These are phyloP conservation scores for Chydorus sphaericus DNA, from an alignment of 2,888 invertebrate species.

Conservation along the genomic window DNA sequence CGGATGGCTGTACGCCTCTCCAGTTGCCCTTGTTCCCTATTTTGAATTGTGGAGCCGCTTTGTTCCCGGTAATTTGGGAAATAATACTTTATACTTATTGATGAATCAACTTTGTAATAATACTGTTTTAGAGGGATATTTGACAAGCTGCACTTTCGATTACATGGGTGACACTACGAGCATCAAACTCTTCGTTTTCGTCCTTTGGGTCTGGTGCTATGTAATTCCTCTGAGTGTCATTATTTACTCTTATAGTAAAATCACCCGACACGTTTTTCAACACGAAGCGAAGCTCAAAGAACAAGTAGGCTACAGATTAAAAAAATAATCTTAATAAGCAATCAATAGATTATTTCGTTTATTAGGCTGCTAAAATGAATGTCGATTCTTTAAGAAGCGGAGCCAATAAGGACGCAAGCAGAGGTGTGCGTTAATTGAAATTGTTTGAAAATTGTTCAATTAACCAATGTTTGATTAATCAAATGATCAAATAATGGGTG, in stretches of 20 bases:
- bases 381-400: constrained; percentile 53
- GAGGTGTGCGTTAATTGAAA: too few relatives aligned
- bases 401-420: constrained; percentile 35
- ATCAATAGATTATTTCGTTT: too few relatives aligned
- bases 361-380: constrained; percentile 64
- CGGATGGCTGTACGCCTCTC: constrained; percentile 52
- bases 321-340: neutral
- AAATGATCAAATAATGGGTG: too few relatives aligned
- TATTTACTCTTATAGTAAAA: constrained; percentile 47
- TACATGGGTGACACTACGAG: constrained; percentile 49
- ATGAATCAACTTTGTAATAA: neutral
- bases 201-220: constrained; percentile 52
- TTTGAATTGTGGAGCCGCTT: constrained; percentile 34
- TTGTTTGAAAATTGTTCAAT: too few relatives aligned
- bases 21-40: constrained; percentile 48
- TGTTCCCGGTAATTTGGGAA: constrained; percentile 34
- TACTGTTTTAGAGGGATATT: constrained; percentile 49
- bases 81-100: neutral
- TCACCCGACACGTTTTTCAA: constrained; percentile 45
- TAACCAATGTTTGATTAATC: too few relatives aligned
- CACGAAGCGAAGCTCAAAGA: constrained; percentile 52
- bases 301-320: constrained; percentile 13
- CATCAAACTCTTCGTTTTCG: constrained; percentile 44
- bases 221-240: constrained; percentile 48
- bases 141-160: constrained; percentile 58